Conservation (phyloP, 2,797 vertebrate species). For the Rhynchonycteris naso region DNA sequence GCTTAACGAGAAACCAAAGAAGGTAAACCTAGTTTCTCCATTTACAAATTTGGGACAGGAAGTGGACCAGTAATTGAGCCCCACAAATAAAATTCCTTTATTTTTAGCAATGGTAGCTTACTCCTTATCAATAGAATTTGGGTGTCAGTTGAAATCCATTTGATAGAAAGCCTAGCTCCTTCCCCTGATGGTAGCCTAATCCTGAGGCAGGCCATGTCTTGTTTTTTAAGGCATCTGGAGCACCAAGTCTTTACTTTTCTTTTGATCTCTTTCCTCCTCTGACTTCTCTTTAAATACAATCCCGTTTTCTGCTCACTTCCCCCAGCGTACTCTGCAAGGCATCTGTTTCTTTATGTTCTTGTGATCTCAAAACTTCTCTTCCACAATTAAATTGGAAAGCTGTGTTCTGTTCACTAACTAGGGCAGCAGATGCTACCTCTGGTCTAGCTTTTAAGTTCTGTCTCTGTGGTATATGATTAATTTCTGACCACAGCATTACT, state of each 20-base stretch:
- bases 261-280: slow-evolving; percentile 51
- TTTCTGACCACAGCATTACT: slow-evolving; percentile 58
- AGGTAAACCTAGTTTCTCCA: not conserved
- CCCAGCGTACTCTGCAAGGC: slow-evolving; percentile 52
- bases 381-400: slow-evolving; percentile 76
- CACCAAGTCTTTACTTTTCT: not conserved
- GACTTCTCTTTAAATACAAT: slow-evolving; percentile 65
- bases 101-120: not conserved
- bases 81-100: not conserved
- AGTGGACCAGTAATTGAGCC: not conserved
- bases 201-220: not conserved
- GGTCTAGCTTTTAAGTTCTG: slow-evolving; percentile 38
- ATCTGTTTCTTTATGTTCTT: slow-evolving; percentile 78
- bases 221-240: not conserved
- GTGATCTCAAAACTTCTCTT: slow-evolving; percentile 75
- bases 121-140: not conserved
- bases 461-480: slow-evolving; percentile 30
- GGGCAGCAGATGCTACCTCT: slow-evolving; percentile 74
- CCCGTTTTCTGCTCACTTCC: slow-evolving; percentile 62
- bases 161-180: not conserved
- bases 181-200: not conserved
- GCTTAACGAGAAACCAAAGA: not conserved
- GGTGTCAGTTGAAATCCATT: not conserved
- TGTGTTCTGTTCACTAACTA: slow-evolving; percentile 73
- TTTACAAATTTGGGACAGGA: not conserved